Evolutionary conservation across 2,797 vertebrate species (phyloP).

Genomic region (Percopsis omiscomaycus): DNA sequence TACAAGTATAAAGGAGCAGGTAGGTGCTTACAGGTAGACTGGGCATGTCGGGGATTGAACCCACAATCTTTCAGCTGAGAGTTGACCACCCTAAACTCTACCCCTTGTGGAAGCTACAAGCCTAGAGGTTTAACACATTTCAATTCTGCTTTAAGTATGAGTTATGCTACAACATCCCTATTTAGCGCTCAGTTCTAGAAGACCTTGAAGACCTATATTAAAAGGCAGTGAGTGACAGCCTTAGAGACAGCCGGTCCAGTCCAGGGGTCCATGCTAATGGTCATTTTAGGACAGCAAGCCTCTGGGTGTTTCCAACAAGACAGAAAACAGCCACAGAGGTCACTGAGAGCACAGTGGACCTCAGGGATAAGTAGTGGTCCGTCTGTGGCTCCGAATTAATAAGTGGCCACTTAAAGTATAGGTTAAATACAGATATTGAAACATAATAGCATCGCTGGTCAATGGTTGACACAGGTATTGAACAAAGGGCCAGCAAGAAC

Average conservation of each 20-base stretch:
- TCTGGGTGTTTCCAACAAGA: constrained; percentile 45
- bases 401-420: constrained; percentile 45
- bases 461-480: not conserved
- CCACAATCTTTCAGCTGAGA: too few relatives aligned
- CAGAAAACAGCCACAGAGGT: constrained; percentile 66
- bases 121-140: constrained; percentile 33
- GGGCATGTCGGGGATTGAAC: too few relatives aligned
- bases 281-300: constrained; percentile 56
- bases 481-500: constrained; percentile 15
- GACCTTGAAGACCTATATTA: constrained; percentile 44
- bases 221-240: constrained; percentile 45
- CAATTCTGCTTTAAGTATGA: constrained; percentile 2
- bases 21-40: too few relatives aligned
- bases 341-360: constrained; percentile 51
- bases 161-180: constrained; percentile 32
- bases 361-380: constrained; percentile 40
- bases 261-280: constrained; percentile 36
- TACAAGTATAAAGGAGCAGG: too few relatives aligned
- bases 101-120: too few relatives aligned
- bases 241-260: constrained; percentile 44
- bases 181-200: constrained; percentile 26
- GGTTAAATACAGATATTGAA: not conserved
- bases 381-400: constrained; percentile 48
- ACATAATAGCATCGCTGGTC: not conserved
- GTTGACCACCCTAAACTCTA: constrained; percentile 17